Conservation (phyloP, 2,797 vertebrate genomes). For the Microchirus variegatus region DNA sequence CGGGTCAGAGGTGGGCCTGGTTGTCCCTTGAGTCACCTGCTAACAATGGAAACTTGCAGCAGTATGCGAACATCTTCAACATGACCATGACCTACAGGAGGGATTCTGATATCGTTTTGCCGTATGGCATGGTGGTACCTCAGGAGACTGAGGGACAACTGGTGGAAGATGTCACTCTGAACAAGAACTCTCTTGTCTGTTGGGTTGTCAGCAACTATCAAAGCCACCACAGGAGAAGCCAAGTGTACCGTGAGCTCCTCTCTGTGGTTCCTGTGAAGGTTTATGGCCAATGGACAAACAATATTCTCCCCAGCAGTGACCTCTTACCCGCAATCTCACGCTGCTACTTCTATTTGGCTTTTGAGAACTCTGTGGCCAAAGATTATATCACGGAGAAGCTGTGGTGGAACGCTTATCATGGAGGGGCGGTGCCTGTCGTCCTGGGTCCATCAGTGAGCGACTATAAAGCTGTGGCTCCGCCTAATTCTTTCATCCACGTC, state of each 20-base stretch:
- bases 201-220: slow-evolving; percentile 93
- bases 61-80: slow-evolving; percentile 85
- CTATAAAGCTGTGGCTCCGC: slow-evolving; percentile 85
- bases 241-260: slow-evolving; percentile 79
- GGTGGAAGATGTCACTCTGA: slow-evolving; percentile 50
- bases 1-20: slow-evolving; percentile 91
- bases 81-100: slow-evolving; percentile 90
- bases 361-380: slow-evolving; percentile 87
- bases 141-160: slow-evolving; percentile 10
- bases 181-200: slow-evolving; percentile 80
- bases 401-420: slow-evolving; percentile 88
- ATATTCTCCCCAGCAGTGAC: slow-evolving; percentile 62
- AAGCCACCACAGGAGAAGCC: slow-evolving; percentile 77
- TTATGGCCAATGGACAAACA: slow-evolving; percentile 77
- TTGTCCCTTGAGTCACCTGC: slow-evolving; percentile 87
- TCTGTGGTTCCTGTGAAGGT: slow-evolving; percentile 78
- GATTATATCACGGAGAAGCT: slow-evolving; percentile 98
- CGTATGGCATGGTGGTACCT: slow-evolving; percentile 85
- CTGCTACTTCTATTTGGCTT: slow-evolving; percentile 93
- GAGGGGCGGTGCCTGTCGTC: slow-evolving; percentile 87
- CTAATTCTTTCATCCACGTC: slow-evolving; percentile 88
- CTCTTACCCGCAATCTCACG: slow-evolving; percentile 84
- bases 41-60: slow-evolving; percentile 67
- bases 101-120: slow-evolving; percentile 87
- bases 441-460: slow-evolving; percentile 83